Evolutionary conservation across 2,113 vertebrate genomes (phyloP).

Genomic region (Corynorhinus townsendii): DNA sequence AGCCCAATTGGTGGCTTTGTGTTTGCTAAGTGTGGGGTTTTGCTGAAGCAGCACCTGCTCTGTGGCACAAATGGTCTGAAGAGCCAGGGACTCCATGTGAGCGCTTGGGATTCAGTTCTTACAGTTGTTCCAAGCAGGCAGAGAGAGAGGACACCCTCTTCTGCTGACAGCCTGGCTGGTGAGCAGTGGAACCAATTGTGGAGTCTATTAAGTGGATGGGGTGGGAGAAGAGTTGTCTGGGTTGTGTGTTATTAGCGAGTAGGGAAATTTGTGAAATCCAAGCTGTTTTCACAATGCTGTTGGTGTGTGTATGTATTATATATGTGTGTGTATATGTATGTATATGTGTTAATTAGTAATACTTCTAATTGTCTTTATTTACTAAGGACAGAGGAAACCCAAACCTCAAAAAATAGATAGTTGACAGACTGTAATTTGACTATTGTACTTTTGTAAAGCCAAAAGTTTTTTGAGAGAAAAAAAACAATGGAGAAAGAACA

Average conservation of each 20-base stretch:
- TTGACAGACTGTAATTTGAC: background rate
- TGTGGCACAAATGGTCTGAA: background rate
- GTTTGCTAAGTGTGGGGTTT: conserved; percentile 36
- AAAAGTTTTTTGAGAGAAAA: background rate
- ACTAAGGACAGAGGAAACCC: background rate
- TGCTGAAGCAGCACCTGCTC: conserved; percentile 32
- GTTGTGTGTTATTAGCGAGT: background rate
- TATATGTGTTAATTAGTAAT: background rate
- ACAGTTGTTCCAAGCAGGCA: background rate
- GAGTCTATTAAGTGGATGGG: background rate
- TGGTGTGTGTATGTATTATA: background rate
- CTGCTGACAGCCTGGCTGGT: background rate
- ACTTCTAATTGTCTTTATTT: background rate
- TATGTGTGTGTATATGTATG: background rate
- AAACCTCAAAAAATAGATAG: background rate
- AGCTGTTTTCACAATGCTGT: background rate
- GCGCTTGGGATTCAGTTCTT: background rate
- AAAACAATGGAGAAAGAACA: background rate
- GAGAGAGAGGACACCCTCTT: background rate
- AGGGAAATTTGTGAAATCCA: background rate
- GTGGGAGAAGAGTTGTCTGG: background rate
- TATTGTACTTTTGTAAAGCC: background rate
- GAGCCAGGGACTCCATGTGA: conserved; percentile 25
- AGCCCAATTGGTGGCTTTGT: conserved; percentile 54
- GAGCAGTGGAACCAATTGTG: background rate